phyloP scores from a whole-genome alignment of 2,888 invertebrate genomes.

The Euphydryas editha region DNA sequence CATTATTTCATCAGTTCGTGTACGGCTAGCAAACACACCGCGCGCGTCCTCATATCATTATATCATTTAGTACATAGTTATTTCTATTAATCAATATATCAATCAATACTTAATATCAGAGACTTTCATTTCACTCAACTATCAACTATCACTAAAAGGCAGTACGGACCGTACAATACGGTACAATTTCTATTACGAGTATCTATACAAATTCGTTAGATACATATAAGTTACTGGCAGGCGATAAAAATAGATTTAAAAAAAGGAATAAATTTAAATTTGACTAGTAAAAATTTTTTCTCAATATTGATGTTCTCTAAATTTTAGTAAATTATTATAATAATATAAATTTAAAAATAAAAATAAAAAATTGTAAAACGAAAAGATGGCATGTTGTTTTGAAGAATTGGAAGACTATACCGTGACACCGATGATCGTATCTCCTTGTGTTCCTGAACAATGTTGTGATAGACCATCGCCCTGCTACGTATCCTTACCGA shows the following conservation, averaged over 20 bases:
- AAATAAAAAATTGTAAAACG: constrained; percentile 29
- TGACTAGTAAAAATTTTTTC: constrained; percentile 15
- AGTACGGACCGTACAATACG: too few species aligned
- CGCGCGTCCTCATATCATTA: too few species aligned
- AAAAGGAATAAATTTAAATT: constrained; percentile 23
- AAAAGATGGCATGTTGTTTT: constrained; percentile 63
- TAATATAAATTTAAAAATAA: constrained; percentile 12
- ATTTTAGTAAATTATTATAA: constrained; percentile 17
- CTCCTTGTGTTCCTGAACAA: constrained; percentile 50
- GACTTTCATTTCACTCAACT: too few species aligned
- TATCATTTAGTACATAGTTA: too few species aligned
- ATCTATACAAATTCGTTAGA: not conserved
- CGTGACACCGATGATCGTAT: constrained; percentile 61
- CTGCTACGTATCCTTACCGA: constrained; percentile 61
- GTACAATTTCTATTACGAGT: too few species aligned
- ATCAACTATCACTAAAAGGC: too few species aligned
- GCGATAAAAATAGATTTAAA: not conserved
- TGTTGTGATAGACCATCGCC: constrained; percentile 52
- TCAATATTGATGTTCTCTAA: constrained; percentile 10
- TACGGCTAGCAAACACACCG: too few species aligned
- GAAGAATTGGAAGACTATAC: constrained; percentile 57
- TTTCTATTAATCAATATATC: too few species aligned
- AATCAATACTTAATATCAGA: too few species aligned
- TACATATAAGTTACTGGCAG: constrained; percentile 12
- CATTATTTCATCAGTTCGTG: too few species aligned